Percentiles rank a stretch among this genome's conserved stretches.
Evolutionary conservation across 2,888 invertebrate species (phyloP).

Genomic region (Elysia crispata): DNA sequence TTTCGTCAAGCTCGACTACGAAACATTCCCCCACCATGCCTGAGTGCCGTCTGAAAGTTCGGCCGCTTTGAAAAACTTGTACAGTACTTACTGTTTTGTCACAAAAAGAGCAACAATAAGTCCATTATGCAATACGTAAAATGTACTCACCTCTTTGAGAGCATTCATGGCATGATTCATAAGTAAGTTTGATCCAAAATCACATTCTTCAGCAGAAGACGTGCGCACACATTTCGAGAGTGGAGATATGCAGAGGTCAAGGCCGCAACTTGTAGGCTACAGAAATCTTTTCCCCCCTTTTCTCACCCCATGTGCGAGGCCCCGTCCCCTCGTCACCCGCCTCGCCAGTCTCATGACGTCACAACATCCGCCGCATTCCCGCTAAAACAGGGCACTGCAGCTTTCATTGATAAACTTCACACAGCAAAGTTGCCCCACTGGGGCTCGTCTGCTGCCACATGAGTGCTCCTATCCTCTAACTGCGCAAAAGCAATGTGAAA

Average conservation of each 20-base stretch:
- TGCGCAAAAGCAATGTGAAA: conserved; percentile 31
- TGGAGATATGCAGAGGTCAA: conserved; percentile 46
- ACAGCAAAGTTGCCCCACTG: not conserved
- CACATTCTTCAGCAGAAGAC: not conserved
- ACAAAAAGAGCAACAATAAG: no score
- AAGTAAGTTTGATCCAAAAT: not conserved
- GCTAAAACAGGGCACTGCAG: conserved; percentile 17
- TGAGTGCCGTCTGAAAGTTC: no score
- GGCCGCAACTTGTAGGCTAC: conserved; percentile 37
- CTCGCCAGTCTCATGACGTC: conserved; percentile 23
- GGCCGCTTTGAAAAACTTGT: no score
- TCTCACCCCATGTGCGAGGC: no score
- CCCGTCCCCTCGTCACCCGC: no score
- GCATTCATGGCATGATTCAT: conserved; percentile 43
- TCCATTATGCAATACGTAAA: not conserved
- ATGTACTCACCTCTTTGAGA: conserved; percentile 33
- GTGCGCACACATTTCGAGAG: conserved; percentile 23
- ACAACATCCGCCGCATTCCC: conserved; percentile 48
- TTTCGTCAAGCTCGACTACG: not conserved
- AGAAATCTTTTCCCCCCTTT: conserved; percentile 21
- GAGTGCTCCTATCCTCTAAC: not conserved
- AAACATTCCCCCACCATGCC: no score
- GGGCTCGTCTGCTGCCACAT: no score
- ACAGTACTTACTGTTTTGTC: no score
- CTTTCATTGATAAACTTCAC: conserved; percentile 44